Evolutionary conservation across 2,888 invertebrate species (phyloP).

Genomic region (Agrotis exclamationis): DNA sequence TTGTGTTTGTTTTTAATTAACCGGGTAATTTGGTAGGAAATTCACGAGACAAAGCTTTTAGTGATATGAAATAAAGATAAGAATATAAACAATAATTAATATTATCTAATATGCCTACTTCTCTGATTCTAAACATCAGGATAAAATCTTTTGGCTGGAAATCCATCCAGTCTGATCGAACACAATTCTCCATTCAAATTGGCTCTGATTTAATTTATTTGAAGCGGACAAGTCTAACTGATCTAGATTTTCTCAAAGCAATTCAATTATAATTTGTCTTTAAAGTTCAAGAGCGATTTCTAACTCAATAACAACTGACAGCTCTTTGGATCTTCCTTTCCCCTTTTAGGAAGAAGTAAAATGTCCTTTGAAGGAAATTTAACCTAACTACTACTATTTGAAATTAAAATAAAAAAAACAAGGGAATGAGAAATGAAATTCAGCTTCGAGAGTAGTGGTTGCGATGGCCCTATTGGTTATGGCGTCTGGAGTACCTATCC

Average conservation of each 20-base stretch:
- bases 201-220: conserved; percentile 16
- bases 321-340: neutral
- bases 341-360: conserved; percentile 8
- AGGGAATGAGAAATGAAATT: too few relatives aligned
- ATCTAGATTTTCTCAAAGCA: conserved; percentile 33
- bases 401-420: too few relatives aligned
- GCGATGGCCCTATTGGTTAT: too few relatives aligned
- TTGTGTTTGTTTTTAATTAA: conserved; percentile 37
- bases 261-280: conserved; percentile 24
- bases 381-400: too few relatives aligned
- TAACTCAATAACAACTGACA: conserved; percentile 16
- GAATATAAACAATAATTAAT: neutral
- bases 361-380: neutral
- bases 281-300: conserved; percentile 14
- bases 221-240: conserved; percentile 13
- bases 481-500: too few relatives aligned
- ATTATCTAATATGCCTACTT: neutral
- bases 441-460: too few relatives aligned
- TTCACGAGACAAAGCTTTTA: conserved; percentile 6
- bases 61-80: conserved; percentile 4
- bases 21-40: conserved; percentile 33
- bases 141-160: conserved; percentile 6
- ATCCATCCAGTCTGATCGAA: conserved; percentile 5
- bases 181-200: conserved; percentile 11
- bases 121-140: neutral